A percentile compares a stretch with the other conserved stretches of the same genome.
These are phyloP conservation scores for Drosophila arizonae DNA, from an alignment of 1,140 invertebrate genomes.

Conservation along the genomic window DNA sequence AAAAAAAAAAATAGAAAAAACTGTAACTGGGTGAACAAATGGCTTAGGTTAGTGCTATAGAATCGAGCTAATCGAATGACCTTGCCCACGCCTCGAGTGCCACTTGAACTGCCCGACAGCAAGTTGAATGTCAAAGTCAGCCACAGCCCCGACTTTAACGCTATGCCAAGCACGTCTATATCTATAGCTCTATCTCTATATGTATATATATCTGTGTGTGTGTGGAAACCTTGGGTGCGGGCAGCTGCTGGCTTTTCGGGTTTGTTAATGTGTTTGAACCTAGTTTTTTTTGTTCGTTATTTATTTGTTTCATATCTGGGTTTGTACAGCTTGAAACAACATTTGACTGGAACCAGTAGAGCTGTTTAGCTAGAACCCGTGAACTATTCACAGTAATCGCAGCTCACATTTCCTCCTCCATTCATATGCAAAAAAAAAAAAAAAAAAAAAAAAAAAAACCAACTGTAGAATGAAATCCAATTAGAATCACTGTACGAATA, in stretches of 20 bases:
- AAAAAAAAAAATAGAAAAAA: neutral
- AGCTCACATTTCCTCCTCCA: constrained; percentile 40
- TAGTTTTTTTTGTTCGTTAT: constrained; percentile 27
- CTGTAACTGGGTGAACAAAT: constrained; percentile 47
- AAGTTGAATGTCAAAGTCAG: constrained; percentile 57
- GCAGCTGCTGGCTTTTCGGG: constrained; percentile 25
- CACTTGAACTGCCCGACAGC: constrained; percentile 43
- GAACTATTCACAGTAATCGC: constrained; percentile 26
- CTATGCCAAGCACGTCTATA: constrained; percentile 47
- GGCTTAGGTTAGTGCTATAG: constrained; percentile 46
- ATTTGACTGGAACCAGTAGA: constrained; percentile 18
- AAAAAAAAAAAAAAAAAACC: constrained; percentile 10
- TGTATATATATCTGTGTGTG: constrained; percentile 11
- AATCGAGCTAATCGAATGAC: constrained; percentile 11
- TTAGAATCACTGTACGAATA: no score
- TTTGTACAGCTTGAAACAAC: constrained; percentile 38
- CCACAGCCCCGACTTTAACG: constrained; percentile 14
- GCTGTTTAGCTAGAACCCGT: constrained; percentile 23
- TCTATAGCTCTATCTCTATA: neutral
- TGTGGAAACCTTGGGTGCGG: constrained; percentile 30
- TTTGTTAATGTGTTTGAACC: constrained; percentile 30
- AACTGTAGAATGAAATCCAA: neutral
- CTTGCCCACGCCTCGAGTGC: constrained; percentile 36
- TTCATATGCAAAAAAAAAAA: constrained; percentile 34
- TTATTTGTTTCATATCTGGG: constrained; percentile 1